A percentile compares a stretch with the other conserved stretches of the same genome.
Conservation (phyloP, 2,888 invertebrate species). For the Drosophila kambysellisi region DNA sequence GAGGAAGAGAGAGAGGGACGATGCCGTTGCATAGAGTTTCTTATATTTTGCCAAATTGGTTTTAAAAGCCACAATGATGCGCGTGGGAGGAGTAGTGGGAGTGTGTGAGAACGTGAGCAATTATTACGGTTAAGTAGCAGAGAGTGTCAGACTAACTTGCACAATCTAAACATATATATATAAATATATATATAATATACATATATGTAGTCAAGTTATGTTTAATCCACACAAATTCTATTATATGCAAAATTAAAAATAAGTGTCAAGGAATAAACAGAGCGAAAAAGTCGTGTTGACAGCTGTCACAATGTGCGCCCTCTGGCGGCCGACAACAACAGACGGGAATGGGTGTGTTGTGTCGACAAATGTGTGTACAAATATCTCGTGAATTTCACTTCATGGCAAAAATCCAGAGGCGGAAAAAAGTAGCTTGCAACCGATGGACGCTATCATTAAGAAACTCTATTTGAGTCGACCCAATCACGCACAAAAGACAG, state of each 20-base stretch:
- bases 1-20: conserved; percentile 1
- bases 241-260: conserved; percentile 67
- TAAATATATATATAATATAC: neutral
- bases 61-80: conserved; percentile 74
- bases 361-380: conserved; percentile 16
- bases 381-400: conserved; percentile 28
- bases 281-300: conserved; percentile 35
- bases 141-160: conserved; percentile 25
- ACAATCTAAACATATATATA: conserved; percentile 1
- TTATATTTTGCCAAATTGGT: conserved; percentile 71
- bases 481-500: conserved; percentile 65
- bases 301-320: conserved; percentile 30
- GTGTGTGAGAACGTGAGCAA: conserved; percentile 72
- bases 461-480: conserved; percentile 59
- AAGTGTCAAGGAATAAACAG: conserved; percentile 65
- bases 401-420: conserved; percentile 30
- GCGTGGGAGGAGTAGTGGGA: neutral
- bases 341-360: conserved; percentile 5
- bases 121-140: conserved; percentile 67
- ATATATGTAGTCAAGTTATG: conserved; percentile 19
- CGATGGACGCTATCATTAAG: conserved; percentile 58
- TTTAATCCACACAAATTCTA: conserved; percentile 55
- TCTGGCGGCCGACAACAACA: conserved; percentile 18
- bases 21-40: conserved; percentile 39
- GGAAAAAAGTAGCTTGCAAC: conserved; percentile 28